phyloP scores from a whole-genome alignment of 2,113 vertebrate species.

The Callipepla californica region DNA sequence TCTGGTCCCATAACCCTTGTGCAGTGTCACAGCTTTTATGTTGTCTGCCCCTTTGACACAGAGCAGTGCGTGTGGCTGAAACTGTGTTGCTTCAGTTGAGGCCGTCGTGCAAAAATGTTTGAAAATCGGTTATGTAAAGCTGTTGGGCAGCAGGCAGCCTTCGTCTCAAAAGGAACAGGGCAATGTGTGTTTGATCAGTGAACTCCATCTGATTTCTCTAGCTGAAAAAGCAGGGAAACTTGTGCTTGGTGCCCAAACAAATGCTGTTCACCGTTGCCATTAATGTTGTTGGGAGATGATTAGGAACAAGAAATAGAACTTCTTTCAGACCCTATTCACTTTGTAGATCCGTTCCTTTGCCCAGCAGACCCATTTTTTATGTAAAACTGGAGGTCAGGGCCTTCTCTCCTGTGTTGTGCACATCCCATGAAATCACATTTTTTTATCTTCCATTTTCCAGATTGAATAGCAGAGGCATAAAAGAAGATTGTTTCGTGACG shows the following conservation, averaged over 20 bases:
- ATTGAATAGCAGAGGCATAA: background rate
- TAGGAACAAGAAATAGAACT: no score
- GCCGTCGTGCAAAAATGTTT: rapidly evolving
- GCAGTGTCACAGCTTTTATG: background rate
- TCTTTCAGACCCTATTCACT: background rate
- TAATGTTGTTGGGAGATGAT: background rate
- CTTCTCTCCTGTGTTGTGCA: background rate
- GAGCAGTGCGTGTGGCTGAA: background rate
- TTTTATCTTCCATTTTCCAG: background rate
- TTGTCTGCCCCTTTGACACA: background rate
- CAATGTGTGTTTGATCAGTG: background rate
- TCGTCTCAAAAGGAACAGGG: background rate
- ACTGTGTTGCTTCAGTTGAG: background rate
- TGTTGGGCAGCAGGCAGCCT: background rate
- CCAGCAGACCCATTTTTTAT: background rate
- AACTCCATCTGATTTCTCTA: background rate
- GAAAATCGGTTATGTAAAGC: background rate
- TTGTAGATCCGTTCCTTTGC: rapidly evolving
- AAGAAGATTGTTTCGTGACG: background rate
- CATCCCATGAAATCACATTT: background rate
- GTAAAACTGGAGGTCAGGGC: background rate
- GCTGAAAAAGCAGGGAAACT: background rate
- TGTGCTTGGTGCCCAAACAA: background rate
- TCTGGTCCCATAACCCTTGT: background rate
- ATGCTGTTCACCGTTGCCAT: background rate